phyloP scores from a whole-genome alignment of 1,140 invertebrate species.

The Thaumatotibia leucotreta region DNA sequence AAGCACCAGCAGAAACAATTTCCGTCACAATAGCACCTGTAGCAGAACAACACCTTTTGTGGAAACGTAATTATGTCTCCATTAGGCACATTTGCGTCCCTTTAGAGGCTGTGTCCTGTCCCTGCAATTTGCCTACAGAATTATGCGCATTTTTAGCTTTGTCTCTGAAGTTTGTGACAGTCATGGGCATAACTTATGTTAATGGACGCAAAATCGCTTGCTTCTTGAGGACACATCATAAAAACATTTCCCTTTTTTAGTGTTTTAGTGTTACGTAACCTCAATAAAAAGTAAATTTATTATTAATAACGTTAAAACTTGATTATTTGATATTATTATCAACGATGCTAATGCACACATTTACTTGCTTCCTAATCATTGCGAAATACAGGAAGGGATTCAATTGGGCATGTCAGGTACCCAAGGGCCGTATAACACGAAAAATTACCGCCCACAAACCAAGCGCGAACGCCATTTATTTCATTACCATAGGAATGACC shows the following conservation, averaged over 20 bases:
- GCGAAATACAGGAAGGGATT: not conserved
- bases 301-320: too few relatives aligned
- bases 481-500: conserved; percentile 17
- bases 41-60: not conserved
- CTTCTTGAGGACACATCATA: too few relatives aligned
- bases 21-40: not conserved
- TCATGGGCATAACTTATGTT: not conserved
- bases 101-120: not conserved
- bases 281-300: too few relatives aligned
- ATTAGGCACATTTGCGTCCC: not conserved
- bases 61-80: not conserved
- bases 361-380: not conserved
- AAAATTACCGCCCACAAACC: not conserved
- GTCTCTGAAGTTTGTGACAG: not conserved
- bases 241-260: too few relatives aligned
- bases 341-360: not conserved
- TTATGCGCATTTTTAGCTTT: conserved; percentile 8
- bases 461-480: conserved; percentile 11
- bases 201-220: not conserved
- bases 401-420: not conserved
- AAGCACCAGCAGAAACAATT: not conserved
- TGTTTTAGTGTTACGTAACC: too few relatives aligned
- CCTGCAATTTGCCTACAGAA: conserved; percentile 1
- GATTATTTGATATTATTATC: not conserved
- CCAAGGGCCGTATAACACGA: not conserved